Evolutionary conservation across 2,113 vertebrate genomes (phyloP), one percentile per base, ranked within the genome.

Genomic region (Ardeotis arabs): DNA sequence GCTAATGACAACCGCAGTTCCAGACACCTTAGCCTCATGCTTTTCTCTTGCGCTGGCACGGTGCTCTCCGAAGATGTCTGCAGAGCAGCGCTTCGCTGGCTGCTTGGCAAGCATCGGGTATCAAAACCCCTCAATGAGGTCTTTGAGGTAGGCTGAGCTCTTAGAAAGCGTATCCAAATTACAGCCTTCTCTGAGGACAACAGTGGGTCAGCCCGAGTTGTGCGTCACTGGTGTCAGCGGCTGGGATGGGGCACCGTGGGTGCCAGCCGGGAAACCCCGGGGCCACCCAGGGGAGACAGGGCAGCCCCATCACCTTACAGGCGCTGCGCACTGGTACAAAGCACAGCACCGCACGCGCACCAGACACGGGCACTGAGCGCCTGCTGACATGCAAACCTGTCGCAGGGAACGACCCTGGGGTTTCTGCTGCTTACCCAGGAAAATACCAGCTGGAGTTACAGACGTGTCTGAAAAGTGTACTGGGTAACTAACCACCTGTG

Each of bases 321-420:
- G n/a, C 1, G 1, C 33, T 27, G 31, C 3, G 1, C 64, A 18
- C 58, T 10, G 24, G n/a, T 7, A 18, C 28, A 12, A 20, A 19
- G 12, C n/a, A 16, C 1, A 0, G n/a, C 18, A 35, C 17, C 1
- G 1, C 20, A 25, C 29, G 5, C 6, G 29, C 52, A 37, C 37
- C 25, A 14, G 44, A 1, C 37, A 8, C 28, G 8, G 47, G 39
- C 15, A 5, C 27, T 2, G 33, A 47, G 62, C 27, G 8, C 55
- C 27, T 24, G 18, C 19, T 7, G 59, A n/a, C 16, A 9, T 0
- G 1, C 37, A 15, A 37, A 59, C 19, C 3, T 0, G 7, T 10
- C 23, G 7, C 2, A 22, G 21, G n/a, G 66, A 66, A 83, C 5
- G 18, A 35, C 20, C 35, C 20, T 4, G 11, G 18, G 31, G 27